Conservation (phyloP, 2,888 invertebrate genomes). For the Seladonia tumulorum region DNA sequence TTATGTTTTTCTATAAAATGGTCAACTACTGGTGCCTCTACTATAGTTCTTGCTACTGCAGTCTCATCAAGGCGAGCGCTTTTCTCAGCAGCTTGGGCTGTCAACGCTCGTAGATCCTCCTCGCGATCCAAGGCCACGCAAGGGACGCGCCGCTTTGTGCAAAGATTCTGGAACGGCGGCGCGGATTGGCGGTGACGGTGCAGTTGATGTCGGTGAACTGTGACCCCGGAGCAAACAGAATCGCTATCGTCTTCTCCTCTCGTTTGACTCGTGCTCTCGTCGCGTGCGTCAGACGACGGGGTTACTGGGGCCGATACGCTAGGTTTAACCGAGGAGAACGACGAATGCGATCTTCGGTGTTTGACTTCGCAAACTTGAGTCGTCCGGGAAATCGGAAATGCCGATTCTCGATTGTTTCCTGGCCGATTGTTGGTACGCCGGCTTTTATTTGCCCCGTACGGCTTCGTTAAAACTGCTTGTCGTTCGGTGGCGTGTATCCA, state of each 20-base stretch:
- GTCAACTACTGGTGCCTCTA: no score
- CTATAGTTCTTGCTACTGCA: no score
- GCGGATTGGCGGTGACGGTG: not conserved
- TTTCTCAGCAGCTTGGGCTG: no score
- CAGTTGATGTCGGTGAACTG: conserved; percentile 55
- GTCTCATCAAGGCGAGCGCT: no score
- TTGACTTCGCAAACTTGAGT: conserved; percentile 8
- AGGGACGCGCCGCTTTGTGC: conserved; percentile 46
- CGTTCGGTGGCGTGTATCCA: no score
- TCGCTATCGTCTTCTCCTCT: conserved; percentile 61
- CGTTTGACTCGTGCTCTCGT: conserved; percentile 4
- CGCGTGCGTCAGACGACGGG: conserved; percentile 19
- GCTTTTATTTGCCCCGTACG: not conserved
- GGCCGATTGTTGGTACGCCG: not conserved
- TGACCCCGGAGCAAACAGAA: conserved; percentile 68
- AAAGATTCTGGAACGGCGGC: conserved; percentile 9
- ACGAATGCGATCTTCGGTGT: not conserved
- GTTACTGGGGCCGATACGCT: conserved; percentile 38
- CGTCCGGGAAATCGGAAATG: not conserved
- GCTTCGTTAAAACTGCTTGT: not conserved
- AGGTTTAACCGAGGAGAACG: not conserved
- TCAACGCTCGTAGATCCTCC: not conserved
- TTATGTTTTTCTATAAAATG: no score
- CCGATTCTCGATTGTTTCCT: not conserved
- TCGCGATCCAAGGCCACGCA: conserved; percentile 51